Conservation (phyloP, 1,140 invertebrate genomes). For the Zophobas atratus region DNA sequence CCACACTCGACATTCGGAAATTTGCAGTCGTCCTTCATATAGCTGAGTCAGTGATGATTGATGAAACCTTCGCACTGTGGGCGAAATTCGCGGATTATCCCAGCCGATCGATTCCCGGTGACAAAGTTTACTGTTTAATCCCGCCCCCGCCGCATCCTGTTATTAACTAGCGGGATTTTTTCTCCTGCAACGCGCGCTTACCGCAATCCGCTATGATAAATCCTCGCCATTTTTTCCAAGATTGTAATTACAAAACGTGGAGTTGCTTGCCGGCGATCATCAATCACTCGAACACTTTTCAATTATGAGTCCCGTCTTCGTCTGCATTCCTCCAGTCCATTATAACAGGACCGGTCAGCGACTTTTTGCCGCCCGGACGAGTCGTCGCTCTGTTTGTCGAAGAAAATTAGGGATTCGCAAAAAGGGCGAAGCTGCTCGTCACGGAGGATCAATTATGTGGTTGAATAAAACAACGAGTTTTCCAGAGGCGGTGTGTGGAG, state of each 20-base stretch:
- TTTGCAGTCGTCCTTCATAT: too few species aligned
- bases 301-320: constrained; percentile 16
- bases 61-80: neutral
- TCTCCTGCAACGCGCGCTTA: neutral
- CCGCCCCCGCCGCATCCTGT: neutral
- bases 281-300: constrained; percentile 14
- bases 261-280: neutral
- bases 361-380: too few species aligned
- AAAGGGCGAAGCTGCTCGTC: neutral
- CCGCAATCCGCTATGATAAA: constrained; percentile 6
- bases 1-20: too few species aligned
- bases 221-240: neutral
- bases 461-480: neutral
- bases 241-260: neutral
- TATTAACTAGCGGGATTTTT: constrained; percentile 1
- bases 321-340: neutral
- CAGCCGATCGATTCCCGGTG: neutral
- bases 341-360: too few species aligned
- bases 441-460: constrained; percentile 4
- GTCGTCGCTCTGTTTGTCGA: too few species aligned
- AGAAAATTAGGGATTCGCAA: too few species aligned
- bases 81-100: constrained; percentile 5
- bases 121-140: neutral
- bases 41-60: neutral
- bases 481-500: too few species aligned